Evolutionary conservation across 2,888 invertebrate genomes (phyloP), one percentile per base, ranked within the genome.

Genomic region (Polydrusus pterygomalis): DNA sequence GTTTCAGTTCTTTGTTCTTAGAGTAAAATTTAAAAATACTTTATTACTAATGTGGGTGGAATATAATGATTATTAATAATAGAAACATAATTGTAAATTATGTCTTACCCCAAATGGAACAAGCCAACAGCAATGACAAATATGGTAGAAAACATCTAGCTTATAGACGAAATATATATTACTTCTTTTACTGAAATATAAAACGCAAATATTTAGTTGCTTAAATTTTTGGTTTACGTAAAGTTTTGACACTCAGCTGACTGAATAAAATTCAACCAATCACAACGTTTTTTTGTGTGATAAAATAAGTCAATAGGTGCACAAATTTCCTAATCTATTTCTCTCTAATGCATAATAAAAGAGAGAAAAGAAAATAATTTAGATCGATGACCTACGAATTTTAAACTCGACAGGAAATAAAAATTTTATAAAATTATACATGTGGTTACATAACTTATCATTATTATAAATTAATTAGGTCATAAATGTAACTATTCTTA

Each of bases 161-260:
- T n/a, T n/a, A 13, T n/a, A 43, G 1, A 13, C n/a, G 43, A 43
- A n/a, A n/a, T 43, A 7, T 43, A 43, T 43, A n/a, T 43, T 43
- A 43, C n/a, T n/a, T 43, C n/a, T n/a, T 43, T n/a, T n/a, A n/a
- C n/a, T 43, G n/a, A n/a, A 43, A 43, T 43, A 43, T n/a, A n/a
- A 43, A 43, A n/a, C 13, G 5, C n/a, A n/a, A 43, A 3, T 13
- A 7, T 43, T 43, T 3, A 6, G 1, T 1, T 1, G 43, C 13
- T 11, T 1, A 6, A n/a, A 9, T 11, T 25, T 56, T 15, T 15
- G 38, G 17, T 15, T 17, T 60, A 60, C 38, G n/a, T 38, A 60
- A 60, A 60, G 38, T 38, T 54, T 38, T 60, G 38, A 60, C 38
- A 60, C 58, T 38, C 58, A 60, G 58, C 58, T 60, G 58, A 60